These are phyloP conservation scores for Dolichotis patagonum DNA, from an alignment of 2,113 vertebrate genomes.

Conservation along the genomic window DNA sequence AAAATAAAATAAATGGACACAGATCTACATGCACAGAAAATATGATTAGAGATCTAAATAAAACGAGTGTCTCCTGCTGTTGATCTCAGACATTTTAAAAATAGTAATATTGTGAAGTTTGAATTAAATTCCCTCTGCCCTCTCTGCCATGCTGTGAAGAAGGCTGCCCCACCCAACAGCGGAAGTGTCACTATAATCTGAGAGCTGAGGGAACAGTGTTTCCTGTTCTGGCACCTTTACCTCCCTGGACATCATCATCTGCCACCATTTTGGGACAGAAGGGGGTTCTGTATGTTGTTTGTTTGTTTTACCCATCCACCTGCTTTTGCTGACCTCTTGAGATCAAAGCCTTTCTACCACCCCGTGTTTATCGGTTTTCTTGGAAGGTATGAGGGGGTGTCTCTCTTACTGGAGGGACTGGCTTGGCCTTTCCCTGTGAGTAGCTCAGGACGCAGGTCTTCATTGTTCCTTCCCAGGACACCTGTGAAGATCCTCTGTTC, in stretches of 20 bases:
- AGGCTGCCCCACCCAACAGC: slow-evolving; percentile 72
- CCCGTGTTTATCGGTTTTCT: neutral
- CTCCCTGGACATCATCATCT: neutral
- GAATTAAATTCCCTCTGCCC: slow-evolving; percentile 24
- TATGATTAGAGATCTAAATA: neutral
- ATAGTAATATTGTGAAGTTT: neutral
- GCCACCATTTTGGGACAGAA: neutral
- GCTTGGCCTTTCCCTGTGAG: neutral
- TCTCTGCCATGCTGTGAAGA: slow-evolving; percentile 48
- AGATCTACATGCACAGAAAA: neutral
- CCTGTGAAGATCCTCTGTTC: neutral
- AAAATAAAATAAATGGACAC: slow-evolving; percentile 19
- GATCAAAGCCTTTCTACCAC: neutral
- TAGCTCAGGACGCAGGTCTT: neutral
- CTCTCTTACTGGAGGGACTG: neutral
- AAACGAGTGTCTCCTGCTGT: neutral
- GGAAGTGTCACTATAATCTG: neutral
- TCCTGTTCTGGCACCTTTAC: neutral
- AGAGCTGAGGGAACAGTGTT: slow-evolving; percentile 49
- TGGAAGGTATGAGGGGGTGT: neutral
- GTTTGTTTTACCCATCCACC: neutral
- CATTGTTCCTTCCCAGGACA: neutral
- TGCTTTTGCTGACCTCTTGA: neutral
- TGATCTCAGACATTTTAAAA: neutral
- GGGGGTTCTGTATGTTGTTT: neutral